Base-by-base conservation (phyloP, 1,140 invertebrate species). In the Odontomachus brunneus region DNA sequence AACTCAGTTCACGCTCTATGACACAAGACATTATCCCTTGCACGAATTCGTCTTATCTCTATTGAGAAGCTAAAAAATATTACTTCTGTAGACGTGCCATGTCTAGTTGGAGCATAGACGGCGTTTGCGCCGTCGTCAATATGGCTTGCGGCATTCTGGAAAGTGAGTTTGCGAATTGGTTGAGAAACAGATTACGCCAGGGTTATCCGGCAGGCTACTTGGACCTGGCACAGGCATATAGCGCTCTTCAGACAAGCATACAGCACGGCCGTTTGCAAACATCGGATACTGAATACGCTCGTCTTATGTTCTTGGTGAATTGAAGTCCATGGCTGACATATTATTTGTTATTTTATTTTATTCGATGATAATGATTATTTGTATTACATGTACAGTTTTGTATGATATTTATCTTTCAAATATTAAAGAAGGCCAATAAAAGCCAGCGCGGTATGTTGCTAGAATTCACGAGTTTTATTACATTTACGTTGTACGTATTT, bases 51-150 rank as follows among this genome's bases (percentile, higher is more conserved):
- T 5, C 2, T 33, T 33, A 33, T 33, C 5, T 33, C 29, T 62
- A 60, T 69, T 29, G 17, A 48, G 57, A 82, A 81, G 84, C 33
- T 81, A 60, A 62, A 19, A 5, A 57, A 87, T 62, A 29, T 90
- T 49, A 24, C 80, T 29, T 80, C 24, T 62, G 88, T 88, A 97
- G 97, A 89, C 96, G 99, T 78, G 97, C 98, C 19, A 95, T 99
- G 67, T 97, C 97, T 9, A 99, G 97, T 90, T 97, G 97, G 88
- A 99, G 97, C 91, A 96, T 99, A 60, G 99, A 99, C 93, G 99
- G 98, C 53, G 97, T 98, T 60, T 99, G 99, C 95, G 98, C 98
- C 44, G 98, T 99, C 88, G 96, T 99, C 3, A 99, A 99, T 93
- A 98, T 99, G 94, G 97, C 97, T 1, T 97, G 97, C 89, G 96